phyloP scores from a whole-genome alignment of 2,888 invertebrate genomes.

The Serripes groenlandicus region DNA sequence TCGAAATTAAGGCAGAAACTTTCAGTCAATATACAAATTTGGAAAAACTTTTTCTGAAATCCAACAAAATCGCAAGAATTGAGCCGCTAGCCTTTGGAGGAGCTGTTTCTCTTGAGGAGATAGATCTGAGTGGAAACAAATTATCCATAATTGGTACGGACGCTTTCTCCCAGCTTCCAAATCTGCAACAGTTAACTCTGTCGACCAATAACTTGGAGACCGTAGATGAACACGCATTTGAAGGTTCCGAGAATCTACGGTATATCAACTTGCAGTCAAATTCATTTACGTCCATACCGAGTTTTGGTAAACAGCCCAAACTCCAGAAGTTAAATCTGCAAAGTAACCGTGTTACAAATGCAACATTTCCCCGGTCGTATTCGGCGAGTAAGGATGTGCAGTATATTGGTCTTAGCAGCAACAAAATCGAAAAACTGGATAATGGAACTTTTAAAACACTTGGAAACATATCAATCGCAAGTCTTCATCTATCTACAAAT shows the following conservation, averaged over 20 bases:
- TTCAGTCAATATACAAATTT: slow-evolving; percentile 56
- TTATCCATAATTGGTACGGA: slow-evolving; percentile 56
- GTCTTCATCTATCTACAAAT: slow-evolving; percentile 73
- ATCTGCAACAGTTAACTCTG: slow-evolving; percentile 59
- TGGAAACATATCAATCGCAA: slow-evolving; percentile 54
- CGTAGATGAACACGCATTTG: slow-evolving; percentile 67
- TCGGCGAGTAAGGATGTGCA: slow-evolving; percentile 36
- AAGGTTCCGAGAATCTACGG: slow-evolving; percentile 45
- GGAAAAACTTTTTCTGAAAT: slow-evolving; percentile 52
- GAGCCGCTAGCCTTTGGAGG: slow-evolving; percentile 65
- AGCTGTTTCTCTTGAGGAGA: slow-evolving; percentile 35
- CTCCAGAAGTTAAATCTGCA: slow-evolving; percentile 70
- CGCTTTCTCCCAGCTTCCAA: slow-evolving; percentile 60
- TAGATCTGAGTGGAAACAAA: slow-evolving; percentile 70
- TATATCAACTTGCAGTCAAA: slow-evolving; percentile 71
- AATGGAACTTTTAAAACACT: slow-evolving; percentile 69
- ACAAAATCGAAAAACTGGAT: slow-evolving; percentile 65
- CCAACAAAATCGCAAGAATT: slow-evolving; percentile 64
- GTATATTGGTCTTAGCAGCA: slow-evolving; percentile 72
- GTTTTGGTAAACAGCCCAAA: slow-evolving; percentile 57
- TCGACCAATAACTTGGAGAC: slow-evolving; percentile 63
- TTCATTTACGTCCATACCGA: slow-evolving; percentile 63
- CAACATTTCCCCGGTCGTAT: slow-evolving; percentile 71
- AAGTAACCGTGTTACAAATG: slow-evolving; percentile 70
- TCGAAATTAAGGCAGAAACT: slow-evolving; percentile 28